A percentile compares a stretch with the other conserved stretches of the same genome.
Conservation (phyloP, 2,888 invertebrate genomes). For the Dorcus hopei region DNA sequence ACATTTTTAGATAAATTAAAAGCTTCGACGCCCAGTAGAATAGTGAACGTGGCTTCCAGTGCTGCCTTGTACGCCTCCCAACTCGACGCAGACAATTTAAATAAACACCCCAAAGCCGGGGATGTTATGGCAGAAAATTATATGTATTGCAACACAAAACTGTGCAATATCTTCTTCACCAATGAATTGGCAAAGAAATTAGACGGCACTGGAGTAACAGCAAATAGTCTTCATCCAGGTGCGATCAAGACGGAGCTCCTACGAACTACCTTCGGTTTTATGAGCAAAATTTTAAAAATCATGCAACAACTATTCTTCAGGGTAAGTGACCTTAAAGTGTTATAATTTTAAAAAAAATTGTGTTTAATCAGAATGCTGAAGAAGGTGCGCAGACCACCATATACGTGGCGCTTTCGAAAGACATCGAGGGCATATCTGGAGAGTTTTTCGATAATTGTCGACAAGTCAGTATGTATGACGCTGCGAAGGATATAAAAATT, state of each 20-base stretch:
- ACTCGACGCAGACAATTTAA: too few relatives aligned
- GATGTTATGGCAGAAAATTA: background rate
- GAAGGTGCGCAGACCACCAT: conserved; percentile 63
- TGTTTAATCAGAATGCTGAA: background rate
- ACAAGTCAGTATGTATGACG: conserved; percentile 57
- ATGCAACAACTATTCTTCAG: background rate
- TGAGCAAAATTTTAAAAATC: background rate
- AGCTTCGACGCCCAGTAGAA: conserved; percentile 34
- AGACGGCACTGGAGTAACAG: conserved; percentile 26
- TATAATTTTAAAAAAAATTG: background rate
- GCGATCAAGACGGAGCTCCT: conserved; percentile 19
- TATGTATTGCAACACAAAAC: conserved; percentile 27
- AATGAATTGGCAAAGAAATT: conserved; percentile 29
- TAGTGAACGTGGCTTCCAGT: conserved; percentile 35
- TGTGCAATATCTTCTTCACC: conserved; percentile 34
- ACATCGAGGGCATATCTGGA: conserved; percentile 65
- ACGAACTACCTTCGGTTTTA: background rate
- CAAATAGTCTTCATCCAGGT: conserved; percentile 37
- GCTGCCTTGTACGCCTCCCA: background rate
- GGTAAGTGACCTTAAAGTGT: background rate
- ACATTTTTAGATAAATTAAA: conserved; percentile 50
- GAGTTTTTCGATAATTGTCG: conserved; percentile 79
- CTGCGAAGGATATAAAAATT: conserved; percentile 62
- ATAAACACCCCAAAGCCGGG: too few relatives aligned
- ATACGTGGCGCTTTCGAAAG: conserved; percentile 72